Base-by-base conservation (phyloP, 2,113 vertebrate species). In the Pygoscelis antarcticus region DNA sequence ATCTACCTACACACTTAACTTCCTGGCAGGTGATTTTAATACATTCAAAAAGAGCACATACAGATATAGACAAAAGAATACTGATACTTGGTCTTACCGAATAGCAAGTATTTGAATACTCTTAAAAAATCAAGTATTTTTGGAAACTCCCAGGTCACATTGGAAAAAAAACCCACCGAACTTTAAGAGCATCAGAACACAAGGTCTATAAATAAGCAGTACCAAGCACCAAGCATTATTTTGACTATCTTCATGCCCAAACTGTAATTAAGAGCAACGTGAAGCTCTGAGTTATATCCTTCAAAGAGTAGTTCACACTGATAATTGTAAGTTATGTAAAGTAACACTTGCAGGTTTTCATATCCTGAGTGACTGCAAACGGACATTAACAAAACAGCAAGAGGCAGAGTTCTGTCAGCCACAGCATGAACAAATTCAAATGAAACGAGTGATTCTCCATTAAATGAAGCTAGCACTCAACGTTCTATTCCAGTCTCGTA, bases 341-440 rank as follows among this genome's bases (percentile, higher is more conserved):
- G 47, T 62, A 87, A 85, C 62, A 69, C 89, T 60, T 74, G 58
- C 65, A 75, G 75, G 54, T 66, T 70, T 88, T 85, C 94, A 96
- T 94, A 96, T 97, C 95, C 96, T 75, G 85, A 89, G 14, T 51
- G 60, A 87, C 44, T 69, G 72, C 25, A 71, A 93, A 72, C 9
- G 42, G 94, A 80, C 89, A 93, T 97, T 89, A 91, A 36, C 30
- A 78, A 79, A 94, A 83, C 96, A 96, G 95, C 87, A 93, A 96
- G 87, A 83, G 72, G 68, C 64, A 84, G 23, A 92, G 47, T 17
- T 83, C 66, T 87, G 87, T 82, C 42, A 79, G 69, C 47, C 94
- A 64, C 81, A 88, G 86, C 57, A 49, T 46, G 83, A 96, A 13
- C 46, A 86, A 90, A 87, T 87, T 90, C 32, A 79, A 66, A 18